A percentile compares a stretch with the other conserved stretches of the same genome.
phyloP scores from a whole-genome alignment of 2,888 invertebrate genomes.

The Eupithecia subfuscata region DNA sequence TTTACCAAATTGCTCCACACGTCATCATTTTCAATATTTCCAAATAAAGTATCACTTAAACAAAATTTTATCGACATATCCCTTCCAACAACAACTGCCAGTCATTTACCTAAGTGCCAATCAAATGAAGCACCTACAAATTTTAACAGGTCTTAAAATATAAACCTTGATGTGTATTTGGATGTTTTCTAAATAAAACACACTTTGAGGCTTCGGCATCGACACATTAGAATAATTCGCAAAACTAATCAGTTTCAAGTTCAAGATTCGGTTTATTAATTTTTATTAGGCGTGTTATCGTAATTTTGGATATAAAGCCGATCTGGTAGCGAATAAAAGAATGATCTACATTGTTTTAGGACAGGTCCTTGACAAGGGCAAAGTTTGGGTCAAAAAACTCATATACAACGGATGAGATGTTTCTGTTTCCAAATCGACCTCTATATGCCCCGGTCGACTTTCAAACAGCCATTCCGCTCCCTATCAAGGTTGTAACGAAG shows the following conservation, averaged over 20 bases:
- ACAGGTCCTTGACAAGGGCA: conserved; percentile 21
- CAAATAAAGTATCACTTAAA: conserved; percentile 23
- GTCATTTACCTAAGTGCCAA: conserved; percentile 38
- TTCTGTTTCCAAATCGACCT: conserved; percentile 29
- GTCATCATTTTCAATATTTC: conserved; percentile 20
- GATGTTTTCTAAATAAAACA: conserved; percentile 16
- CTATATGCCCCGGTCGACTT: conserved; percentile 23
- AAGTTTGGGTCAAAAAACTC: conserved; percentile 33
- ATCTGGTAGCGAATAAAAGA: conserved; percentile 31
- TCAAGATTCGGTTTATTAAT: conserved; percentile 35
- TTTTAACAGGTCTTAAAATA: conserved; percentile 32
- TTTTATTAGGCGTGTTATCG: conserved; percentile 34
- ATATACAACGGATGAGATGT: conserved; percentile 34
- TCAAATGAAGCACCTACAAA: conserved; percentile 31
- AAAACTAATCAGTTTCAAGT: conserved; percentile 33
- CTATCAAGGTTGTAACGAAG: conserved; percentile 24
- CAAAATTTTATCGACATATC: conserved; percentile 15
- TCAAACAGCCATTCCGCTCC: conserved; percentile 18
- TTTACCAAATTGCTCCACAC: conserved; percentile 20
- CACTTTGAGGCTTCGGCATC: conserved; percentile 18
- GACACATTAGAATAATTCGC: conserved; percentile 31
- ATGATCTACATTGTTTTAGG: conserved; percentile 30
- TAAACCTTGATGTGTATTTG: conserved; percentile 29
- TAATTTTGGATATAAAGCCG: conserved; percentile 24
- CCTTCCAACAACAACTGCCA: conserved; percentile 23